Evolutionary conservation across 2,797 vertebrate genomes (phyloP), one percentile per base, ranked within the genome.

Genomic region (Echiichthys vipera): DNA sequence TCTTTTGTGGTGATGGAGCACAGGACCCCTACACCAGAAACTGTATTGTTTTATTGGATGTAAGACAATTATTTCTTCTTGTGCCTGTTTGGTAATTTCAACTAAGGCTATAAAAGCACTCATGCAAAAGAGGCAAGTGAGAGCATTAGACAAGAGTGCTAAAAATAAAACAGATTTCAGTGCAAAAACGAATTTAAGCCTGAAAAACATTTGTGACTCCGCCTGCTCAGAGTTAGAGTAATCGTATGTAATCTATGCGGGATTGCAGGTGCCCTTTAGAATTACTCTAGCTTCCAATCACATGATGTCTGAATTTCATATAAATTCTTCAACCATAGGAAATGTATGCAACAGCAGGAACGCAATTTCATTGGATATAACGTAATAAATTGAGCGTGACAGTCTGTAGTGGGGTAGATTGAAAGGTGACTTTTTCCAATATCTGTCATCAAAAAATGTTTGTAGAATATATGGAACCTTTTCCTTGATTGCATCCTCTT

Each of bases 381-480:
- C 62, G 65, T 75, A 50, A 84, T 81, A 88, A 78, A 88, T 71
- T 84, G 73, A 71, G 56, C 65, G 29, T 56, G 75, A 77, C 80
- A 25, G 53, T 65, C 18, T 64, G 45, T 36, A 57, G 13, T 30
- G 42, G n/a, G 18, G 32, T 56, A 63, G 79, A 63, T 77, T 40
- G 32, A 58, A 65, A 71, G 78, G 74, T 69, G 7, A 83, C 74
- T 80, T 46, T 80, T 78, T 81, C 72, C 72, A 86, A 77, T 86
- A 84, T 80, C 53, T 80, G 62, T 66, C 77, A 73, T 46, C 55
- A 11, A 30, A 79, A 82, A 66, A 30, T 32, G 64, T 51, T 74
- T 72, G 81, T 57, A 53, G 65, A 71, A 71, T 57, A 65, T 71
- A 65, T 61, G 65, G 75, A 74, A 50, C 54, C 24, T 63, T 74